These are phyloP conservation scores for Leptinotarsa lineolata DNA, from an alignment of 1,140 invertebrate genomes.

Conservation along the genomic window DNA sequence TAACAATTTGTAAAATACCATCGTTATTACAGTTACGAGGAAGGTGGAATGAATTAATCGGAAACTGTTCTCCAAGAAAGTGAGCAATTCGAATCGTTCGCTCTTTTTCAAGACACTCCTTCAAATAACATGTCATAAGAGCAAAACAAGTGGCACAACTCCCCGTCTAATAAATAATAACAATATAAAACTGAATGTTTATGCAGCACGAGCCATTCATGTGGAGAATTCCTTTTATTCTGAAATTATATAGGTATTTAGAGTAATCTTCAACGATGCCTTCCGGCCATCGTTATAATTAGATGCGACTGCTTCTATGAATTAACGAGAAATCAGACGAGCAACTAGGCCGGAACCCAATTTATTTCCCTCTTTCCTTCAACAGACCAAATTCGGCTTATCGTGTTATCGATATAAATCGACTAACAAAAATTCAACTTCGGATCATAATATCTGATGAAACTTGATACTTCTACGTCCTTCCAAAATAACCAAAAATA, in stretches of 20 bases:
- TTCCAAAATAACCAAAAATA: no score
- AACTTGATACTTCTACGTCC: no score
- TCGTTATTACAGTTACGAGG: no score
- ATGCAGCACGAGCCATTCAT: slow-evolving; percentile 19
- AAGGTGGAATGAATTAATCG: no score
- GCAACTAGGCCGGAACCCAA: slow-evolving; percentile 1
- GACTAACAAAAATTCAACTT: no score
- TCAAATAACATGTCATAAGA: background rate
- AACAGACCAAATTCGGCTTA: background rate
- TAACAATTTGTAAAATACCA: no score
- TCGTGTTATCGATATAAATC: no score
- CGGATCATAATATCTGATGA: no score
- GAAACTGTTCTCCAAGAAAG: no score
- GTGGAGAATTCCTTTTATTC: slow-evolving; percentile 9
- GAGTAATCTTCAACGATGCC: slow-evolving; percentile 17
- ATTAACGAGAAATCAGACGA: background rate
- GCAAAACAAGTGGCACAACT: background rate
- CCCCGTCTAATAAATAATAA: slow-evolving; percentile 11
- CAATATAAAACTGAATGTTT: slow-evolving; percentile 6
- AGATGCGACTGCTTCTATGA: background rate
- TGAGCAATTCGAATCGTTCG: background rate
- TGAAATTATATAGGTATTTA: slow-evolving; percentile 20
- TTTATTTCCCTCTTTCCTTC: background rate
- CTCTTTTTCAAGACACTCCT: background rate
- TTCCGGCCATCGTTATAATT: background rate